These are phyloP conservation scores for Epinotia demarniana DNA, from an alignment of 2,888 invertebrate species.

Conservation along the genomic window DNA sequence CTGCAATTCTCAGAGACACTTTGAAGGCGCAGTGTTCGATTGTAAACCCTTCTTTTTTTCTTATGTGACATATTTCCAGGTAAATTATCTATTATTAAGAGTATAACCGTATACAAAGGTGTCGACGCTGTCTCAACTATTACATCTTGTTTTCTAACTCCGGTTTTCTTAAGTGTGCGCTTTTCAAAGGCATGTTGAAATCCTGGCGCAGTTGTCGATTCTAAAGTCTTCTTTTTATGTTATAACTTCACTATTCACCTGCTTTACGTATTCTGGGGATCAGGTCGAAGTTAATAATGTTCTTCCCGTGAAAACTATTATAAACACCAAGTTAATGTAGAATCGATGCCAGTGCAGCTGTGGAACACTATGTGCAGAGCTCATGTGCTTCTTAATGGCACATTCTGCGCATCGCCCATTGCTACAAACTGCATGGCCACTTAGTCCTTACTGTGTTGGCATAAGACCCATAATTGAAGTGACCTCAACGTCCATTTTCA, in stretches of 20 bases:
- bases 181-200: not conserved
- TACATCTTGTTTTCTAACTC: not conserved
- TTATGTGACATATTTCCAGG: too few relatives aligned
- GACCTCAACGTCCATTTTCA: constrained; percentile 1
- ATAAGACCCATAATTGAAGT: constrained; percentile 2
- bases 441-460: constrained; percentile 1
- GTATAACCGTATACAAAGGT: too few relatives aligned
- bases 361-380: not conserved
- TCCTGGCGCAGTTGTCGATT: not conserved
- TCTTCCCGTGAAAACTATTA: constrained; percentile 4
- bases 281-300: not conserved
- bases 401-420: constrained; percentile 3
- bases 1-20: too few relatives aligned
- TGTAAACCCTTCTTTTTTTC: too few relatives aligned
- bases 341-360: not conserved
- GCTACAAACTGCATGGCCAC: not conserved
- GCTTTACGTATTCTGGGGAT: not conserved
- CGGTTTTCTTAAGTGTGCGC: not conserved
- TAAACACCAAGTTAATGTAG: not conserved
- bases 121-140: not conserved
- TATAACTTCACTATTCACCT: not conserved
- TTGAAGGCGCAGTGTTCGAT: too few relatives aligned
- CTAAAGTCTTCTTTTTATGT: not conserved
- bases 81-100: too few relatives aligned
- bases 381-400: constrained; percentile 9